Base-by-base conservation (phyloP, 1,140 invertebrate genomes). In the Rhagoletis zephyria region DNA sequence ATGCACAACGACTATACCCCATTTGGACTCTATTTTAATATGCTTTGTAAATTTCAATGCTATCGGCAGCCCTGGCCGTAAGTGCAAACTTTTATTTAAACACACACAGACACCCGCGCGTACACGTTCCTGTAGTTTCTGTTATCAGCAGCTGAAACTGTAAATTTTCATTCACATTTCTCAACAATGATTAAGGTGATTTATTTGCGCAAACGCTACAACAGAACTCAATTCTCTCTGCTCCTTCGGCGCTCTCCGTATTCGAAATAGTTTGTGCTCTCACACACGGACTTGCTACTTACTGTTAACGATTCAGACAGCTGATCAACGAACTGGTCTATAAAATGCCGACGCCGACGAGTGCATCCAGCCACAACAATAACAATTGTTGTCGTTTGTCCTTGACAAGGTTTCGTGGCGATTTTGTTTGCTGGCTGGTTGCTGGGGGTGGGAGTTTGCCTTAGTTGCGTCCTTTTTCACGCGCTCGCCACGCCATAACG, bases 151-250 rank as follows among this genome's bases (percentile, higher is more conserved):
- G 40, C 67, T 45, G 67, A 48, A 74, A 4, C 67, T 45, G 42
- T 74, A 16, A 16, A 16, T 42, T 48, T 74, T 74, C 67, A 74
- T 74, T 74, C 67, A 74, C 67, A 48, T 45, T 48, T 74, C 40
- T 74, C 42, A 16, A 42, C 42, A 45, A 45, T 40, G 10, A 74
- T 14, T 45, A 48, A 2, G 40, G 42, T 74, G 16, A 42, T n/a
- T 74, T 74, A 74, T 45, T 42, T 45, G 67, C 67, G 42, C 67
- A 74, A 74, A 48, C 67, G 67, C 67, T 74, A 42, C 40, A 45
- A 74, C 67, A 12, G 3, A 63, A 63, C 10, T 14, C 12, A 63
- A 6, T 48, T 74, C 42, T 74, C 42, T 70, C 67, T 48, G 5
- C 42, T n/a, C 42, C 1, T 42, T 14, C 40, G 42, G 40, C 4